These are phyloP conservation scores for Drosophila quadrilineata DNA, from an alignment of 1,140 invertebrate species.

Conservation along the genomic window DNA sequence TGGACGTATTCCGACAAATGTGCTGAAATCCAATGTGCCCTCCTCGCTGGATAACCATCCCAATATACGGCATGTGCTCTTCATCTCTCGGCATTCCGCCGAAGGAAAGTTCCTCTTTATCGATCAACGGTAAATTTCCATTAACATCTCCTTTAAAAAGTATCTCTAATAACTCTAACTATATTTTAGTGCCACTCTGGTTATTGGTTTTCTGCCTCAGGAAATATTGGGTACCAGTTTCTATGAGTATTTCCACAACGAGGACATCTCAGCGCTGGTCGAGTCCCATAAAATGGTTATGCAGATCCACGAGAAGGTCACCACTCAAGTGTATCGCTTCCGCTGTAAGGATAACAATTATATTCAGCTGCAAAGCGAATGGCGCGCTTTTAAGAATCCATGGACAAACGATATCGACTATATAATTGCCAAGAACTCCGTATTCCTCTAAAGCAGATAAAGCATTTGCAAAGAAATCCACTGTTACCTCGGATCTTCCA, in stretches of 20 bases:
- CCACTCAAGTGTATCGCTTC: slow-evolving; percentile 90
- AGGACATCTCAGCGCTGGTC: slow-evolving; percentile 90
- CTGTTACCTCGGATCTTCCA: slow-evolving; percentile 2
- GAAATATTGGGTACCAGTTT: slow-evolving; percentile 95
- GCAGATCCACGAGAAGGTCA: slow-evolving; percentile 85
- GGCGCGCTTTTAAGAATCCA: slow-evolving; percentile 94
- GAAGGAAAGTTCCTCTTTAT: slow-evolving; percentile 99
- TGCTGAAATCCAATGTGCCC: slow-evolving; percentile 76
- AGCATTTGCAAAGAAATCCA: background rate
- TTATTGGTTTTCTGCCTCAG: slow-evolving; percentile 95
- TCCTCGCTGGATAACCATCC: slow-evolving; percentile 78
- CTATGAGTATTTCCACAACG: slow-evolving; percentile 95
- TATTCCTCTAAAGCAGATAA: slow-evolving; percentile 84
- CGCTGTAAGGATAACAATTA: slow-evolving; percentile 89
- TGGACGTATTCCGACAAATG: slow-evolving; percentile 86
- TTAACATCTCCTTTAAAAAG: background rate
- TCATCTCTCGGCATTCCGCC: slow-evolving; percentile 92
- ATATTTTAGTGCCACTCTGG: slow-evolving; percentile 89
- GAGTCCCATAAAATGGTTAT: slow-evolving; percentile 92
- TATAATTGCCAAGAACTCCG: slow-evolving; percentile 91
- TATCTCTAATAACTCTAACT: background rate
- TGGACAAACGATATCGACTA: slow-evolving; percentile 96
- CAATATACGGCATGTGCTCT: slow-evolving; percentile 85
- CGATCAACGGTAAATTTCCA: slow-evolving; percentile 87
- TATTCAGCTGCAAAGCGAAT: slow-evolving; percentile 89